phyloP scores from a whole-genome alignment of 2,113 vertebrate genomes.

The Ivindomyrus marchei region DNA sequence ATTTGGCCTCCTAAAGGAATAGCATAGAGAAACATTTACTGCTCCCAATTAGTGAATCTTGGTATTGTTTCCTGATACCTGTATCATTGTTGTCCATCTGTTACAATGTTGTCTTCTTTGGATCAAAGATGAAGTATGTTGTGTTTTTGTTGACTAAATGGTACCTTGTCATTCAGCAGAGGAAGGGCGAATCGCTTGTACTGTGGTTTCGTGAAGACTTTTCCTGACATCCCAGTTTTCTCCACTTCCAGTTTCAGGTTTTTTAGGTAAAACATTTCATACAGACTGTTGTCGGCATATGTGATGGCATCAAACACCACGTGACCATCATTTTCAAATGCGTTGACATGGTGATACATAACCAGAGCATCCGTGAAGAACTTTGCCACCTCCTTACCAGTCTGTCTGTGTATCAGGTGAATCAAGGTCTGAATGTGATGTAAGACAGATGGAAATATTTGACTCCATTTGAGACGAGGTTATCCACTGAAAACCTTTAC shows the following conservation, averaged over 20 bases:
- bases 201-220: conserved; percentile 46
- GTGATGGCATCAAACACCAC: conserved; percentile 77
- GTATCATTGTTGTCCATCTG: background rate
- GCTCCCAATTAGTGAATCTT: background rate
- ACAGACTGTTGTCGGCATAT: conserved; percentile 74
- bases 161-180: conserved; percentile 68
- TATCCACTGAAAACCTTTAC: background rate
- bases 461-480: background rate
- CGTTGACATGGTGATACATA: conserved; percentile 84
- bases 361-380: conserved; percentile 72
- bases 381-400: conserved; percentile 66
- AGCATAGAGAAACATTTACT: background rate
- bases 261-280: conserved; percentile 82
- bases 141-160: background rate
- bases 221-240: conserved; percentile 24
- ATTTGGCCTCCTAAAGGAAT: conserved; percentile 58
- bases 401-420: conserved; percentile 79
- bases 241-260: conserved; percentile 50
- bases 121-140: background rate
- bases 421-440: conserved; percentile 70
- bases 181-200: conserved; percentile 79
- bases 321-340: conserved; percentile 80
- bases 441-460: background rate
- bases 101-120: background rate
- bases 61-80: background rate